Evolutionary conservation across 2,797 vertebrate genomes (phyloP), one percentile per base, ranked within the genome.

Genomic region (Tamandua tetradactyla): DNA sequence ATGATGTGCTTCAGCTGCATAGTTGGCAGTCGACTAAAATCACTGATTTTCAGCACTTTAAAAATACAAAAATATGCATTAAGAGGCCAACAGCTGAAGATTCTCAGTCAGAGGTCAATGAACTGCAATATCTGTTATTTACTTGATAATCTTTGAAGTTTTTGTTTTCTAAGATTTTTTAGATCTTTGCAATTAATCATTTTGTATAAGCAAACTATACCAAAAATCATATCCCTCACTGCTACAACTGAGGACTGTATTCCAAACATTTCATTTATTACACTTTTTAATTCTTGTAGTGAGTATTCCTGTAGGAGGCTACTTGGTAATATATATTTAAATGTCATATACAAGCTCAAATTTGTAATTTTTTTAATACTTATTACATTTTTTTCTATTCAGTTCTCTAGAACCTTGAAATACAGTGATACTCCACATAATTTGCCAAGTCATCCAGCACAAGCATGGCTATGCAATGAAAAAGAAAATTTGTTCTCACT

Each of bases 1-100:
- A 92, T 98, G 99, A 99, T 98, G 97, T 89, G 62, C 93, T 97
- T 98, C 99, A 99, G 99, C 99, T 99, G 99, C 95, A 97, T 97
- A 96, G 98, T 98, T 98, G 98, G 98, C 98, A 98, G 69, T 88
- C 74, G 97, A 97, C 98, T 98, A 98, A 98, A 98, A 98, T 98
- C 96, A 87, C 95, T 97, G 92, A 96, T 96, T 98, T 97, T 98
- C 95, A 97, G 97, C 96, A 89, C 95, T 98, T 98, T 97, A 96
- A 97, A 98, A 98, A 97, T 97, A 98, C 92, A 93, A 96, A 96
- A 97, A 94, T 97, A 95, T 97, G 88, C 96, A 95, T 96, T 97
- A 89, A 96, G 69, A 96, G 97, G 93, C 94, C 97, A 98, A 97
- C 98, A 98, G 98, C 98, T 98, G 98, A 98, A 97, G 95, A 96